A percentile compares a stretch with the other conserved stretches of the same genome.
Conservation (phyloP, 2,888 invertebrate species). For the Ophraella communa region DNA sequence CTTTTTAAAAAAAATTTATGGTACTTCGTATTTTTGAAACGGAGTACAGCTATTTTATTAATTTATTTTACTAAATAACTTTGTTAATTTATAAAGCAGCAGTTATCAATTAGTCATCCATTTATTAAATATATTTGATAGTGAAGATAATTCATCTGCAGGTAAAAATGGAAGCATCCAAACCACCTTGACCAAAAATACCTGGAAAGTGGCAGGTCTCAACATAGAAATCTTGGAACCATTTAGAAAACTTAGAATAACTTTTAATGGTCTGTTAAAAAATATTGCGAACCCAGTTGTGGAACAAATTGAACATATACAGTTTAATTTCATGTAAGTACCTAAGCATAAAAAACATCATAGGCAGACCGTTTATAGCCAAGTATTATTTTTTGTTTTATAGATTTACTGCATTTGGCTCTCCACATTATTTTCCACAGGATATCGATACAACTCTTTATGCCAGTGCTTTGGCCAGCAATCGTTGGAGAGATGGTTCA, state of each 20-base stretch:
- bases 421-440: conserved; percentile 62
- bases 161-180: conserved; percentile 16
- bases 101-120: too few relatives aligned
- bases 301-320: conserved; percentile 59
- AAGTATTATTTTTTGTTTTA: too few relatives aligned
- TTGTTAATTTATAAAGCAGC: too few relatives aligned
- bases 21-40: too few relatives aligned
- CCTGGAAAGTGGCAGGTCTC: conserved; percentile 68
- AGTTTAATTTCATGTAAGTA: conserved; percentile 69
- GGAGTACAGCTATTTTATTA: too few relatives aligned
- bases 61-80: too few relatives aligned
- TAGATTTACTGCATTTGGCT: conserved; percentile 66
- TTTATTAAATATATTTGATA: too few relatives aligned
- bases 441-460: conserved; percentile 65
- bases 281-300: conserved; percentile 52
- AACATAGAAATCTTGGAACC: conserved; percentile 69
- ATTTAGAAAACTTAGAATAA: conserved; percentile 67
- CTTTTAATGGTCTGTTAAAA: conserved; percentile 74
- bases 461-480: conserved; percentile 64
- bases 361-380: too few relatives aligned
- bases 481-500: conserved; percentile 65
- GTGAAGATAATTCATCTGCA: conserved; percentile 12
- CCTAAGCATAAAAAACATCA: not conserved
- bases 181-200: conserved; percentile 52
- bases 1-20: too few relatives aligned